phyloP scores from a whole-genome alignment of 2,113 vertebrate genomes.

The human (Homo sapiens) region DNA sequence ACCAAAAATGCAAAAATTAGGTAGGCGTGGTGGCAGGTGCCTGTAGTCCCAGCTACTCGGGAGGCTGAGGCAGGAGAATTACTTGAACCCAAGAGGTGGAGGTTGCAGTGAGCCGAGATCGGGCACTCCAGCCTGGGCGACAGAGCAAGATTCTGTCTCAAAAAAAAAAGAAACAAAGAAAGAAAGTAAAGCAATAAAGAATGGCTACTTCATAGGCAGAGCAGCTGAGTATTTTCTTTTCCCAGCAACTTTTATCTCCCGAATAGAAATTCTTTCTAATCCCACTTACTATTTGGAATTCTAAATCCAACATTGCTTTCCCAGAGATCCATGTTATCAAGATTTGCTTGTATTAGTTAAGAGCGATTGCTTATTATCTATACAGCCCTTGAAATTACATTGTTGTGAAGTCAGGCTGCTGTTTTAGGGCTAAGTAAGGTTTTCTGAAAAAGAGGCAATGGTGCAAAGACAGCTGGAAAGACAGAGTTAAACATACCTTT shows the following conservation, averaged over 20 bases:
- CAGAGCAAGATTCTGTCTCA: too few species aligned
- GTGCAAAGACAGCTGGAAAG: not conserved
- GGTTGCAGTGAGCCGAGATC: too few species aligned
- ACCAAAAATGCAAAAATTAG: too few species aligned
- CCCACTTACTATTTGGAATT: not conserved
- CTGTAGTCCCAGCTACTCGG: too few species aligned
- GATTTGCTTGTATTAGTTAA: conserved; percentile 22
- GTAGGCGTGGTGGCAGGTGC: too few species aligned
- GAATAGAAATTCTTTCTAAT: conserved; percentile 31
- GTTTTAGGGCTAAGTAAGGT: not conserved
- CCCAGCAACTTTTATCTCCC: not conserved
- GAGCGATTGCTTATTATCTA: conserved; percentile 15
- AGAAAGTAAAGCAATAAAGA: too few species aligned
- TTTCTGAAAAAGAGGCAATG: not conserved
- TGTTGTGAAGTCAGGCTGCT: not conserved
- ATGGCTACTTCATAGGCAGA: too few species aligned
- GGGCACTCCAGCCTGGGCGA: too few species aligned
- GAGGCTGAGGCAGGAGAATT: too few species aligned
- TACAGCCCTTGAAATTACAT: not conserved
- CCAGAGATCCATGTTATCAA: not conserved
- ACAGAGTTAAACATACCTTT: not conserved
- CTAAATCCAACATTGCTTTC: conserved; percentile 32
- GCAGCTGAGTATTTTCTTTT: conserved; percentile 12
- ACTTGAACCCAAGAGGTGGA: too few species aligned
- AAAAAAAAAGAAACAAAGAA: too few species aligned